Base-by-base conservation (phyloP, 2,797 vertebrate species). In the Sciurus carolinensis region DNA sequence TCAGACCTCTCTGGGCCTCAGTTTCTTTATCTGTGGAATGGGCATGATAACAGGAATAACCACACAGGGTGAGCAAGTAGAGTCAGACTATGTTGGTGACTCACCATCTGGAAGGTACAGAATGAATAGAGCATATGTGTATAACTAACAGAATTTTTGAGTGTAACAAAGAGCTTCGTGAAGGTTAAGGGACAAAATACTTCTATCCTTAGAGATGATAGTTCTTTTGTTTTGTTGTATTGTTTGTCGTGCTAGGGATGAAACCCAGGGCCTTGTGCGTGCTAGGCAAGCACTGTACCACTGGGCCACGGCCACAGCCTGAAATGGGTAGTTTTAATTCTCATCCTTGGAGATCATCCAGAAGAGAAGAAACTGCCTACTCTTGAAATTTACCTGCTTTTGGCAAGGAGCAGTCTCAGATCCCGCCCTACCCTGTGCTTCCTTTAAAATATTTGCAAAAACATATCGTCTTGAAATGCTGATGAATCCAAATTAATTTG, bases 1-100 rank as follows among this genome's bases (percentile, higher is more conserved):
- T 64, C 36, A 73, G 26, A 72, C 17, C 13, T 44, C 22, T 33
- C 26, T 52, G 14, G 57, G 52, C 42, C 89, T 75, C 47, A 13
- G 59, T 84, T 76, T 93, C 72, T 47, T 85, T 81, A 22, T 47
- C 82, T 90, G 22, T 69, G 57, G 62, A 92, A 72, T 83, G 85
- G 33, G 10, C 28, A 1, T 24, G 50, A 57, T 24, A 20, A 15
- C 15, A 26, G 66, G 50, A 84, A 28, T 67, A 13, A 24, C 12
- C 57, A 26, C 24, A 59, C 39, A 26, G 59, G 18, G 17, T 54
- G 71, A 87, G 44, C 30, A 54, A 28, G 36, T 3, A 7, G 6
- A 44, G 50, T 39, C 22, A 42, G 50, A 69, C 39, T 52, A 39
- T 17, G 30, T 52, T 14, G 5, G 26, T 62, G 30, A 22, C 83